Evolutionary conservation across 2,888 invertebrate species (phyloP), one percentile per base, ranked within the genome.

Genomic region (Pachydiplax longipennis): DNA sequence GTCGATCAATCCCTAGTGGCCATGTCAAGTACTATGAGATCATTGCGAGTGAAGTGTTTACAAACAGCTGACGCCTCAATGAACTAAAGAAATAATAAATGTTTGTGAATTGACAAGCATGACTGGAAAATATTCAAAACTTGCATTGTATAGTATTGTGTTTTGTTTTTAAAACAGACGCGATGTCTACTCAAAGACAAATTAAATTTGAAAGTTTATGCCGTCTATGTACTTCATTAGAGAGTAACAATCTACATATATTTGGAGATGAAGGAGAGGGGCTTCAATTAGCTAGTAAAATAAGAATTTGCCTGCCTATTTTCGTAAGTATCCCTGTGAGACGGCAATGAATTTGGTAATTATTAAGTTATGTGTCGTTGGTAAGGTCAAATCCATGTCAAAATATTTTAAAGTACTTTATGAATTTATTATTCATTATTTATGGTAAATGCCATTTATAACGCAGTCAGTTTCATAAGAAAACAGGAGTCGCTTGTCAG

Each of bases 21-120:
- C 87, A 87, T 87, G 22, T 87, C 87, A 65, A 87, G 87, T 87
- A 87, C 87, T 87, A 87, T n/a, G 61, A 65, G 87, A 87, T 58
- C 22, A 37, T 18, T 35, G 35, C 37, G 87, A 61, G 65, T 35
- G 83, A 25, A 58, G 83, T 87, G 87, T 87, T 87, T 87, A 87
- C 87, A 87, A 87, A 87, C 87, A 87, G 87, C 87, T 87, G 87
- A 87, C 87, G 87, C 61, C 40, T 40, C 18, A 87, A 37, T 61
- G 61, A 40, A 31, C 58, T 87, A n/a, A 58, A 87, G 61, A n/a
- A 83, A 87, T 65, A 61, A 37, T 83, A 83, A 58, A 87, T 61
- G 87, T 87, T 37, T 65, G 87, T 87, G 61, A 87, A 61, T 22
- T 65, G 61, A 37, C 61, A 87, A 87, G 35, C 37, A 87, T 87